Base-by-base conservation (phyloP, 2,888 invertebrate genomes). In the Trichopoda pennipes region DNA sequence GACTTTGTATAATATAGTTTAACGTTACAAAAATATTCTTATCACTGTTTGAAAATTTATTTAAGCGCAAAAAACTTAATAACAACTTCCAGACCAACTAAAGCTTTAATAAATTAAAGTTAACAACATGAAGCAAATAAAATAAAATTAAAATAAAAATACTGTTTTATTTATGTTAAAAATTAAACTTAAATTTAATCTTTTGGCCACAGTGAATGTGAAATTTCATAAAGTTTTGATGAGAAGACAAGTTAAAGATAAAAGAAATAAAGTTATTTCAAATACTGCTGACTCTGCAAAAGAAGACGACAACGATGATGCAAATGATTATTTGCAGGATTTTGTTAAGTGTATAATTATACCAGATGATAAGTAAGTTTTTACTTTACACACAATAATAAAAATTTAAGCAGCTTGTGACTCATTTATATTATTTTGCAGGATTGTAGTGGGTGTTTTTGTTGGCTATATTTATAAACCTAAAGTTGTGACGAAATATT, bases 281-380 rank as follows among this genome's bases (percentile, higher is more conserved):
- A n/a, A 42, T 16, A 23, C 23, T 16, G 47, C n/a, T 19, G 28
- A n/a, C n/a, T n/a, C 14, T 38, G 23, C 6, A 16, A 47, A 17
- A 19, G 8, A n/a, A 12, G 14, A 1, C n/a, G 53, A 55, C 0
- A 61, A 49, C 12, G 73, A 55, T 28, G 84, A 83, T 16, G 86
- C 86, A 28, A 86, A 86, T 47, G 86, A 86, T 63, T 89, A 87
- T 81, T 85, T 89, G 44, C 83, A 86, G 35, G 89, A 89, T 84
- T 89, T 88, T 84, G 88, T 89, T 64, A 89, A 89, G 61, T 89
- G 89, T 81, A 86, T 85, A 55, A 64, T 89, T 83, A 86, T 86
- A 69, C 89, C 89, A 23, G 77, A 86, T 21, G 86, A 86, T 53
- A 88, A 88, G 89, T 89, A 87, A 82, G 74, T 81, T 44, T 32